phyloP scores from a whole-genome alignment of 2,113 vertebrate species.

The Muntiacus muntjak region DNA sequence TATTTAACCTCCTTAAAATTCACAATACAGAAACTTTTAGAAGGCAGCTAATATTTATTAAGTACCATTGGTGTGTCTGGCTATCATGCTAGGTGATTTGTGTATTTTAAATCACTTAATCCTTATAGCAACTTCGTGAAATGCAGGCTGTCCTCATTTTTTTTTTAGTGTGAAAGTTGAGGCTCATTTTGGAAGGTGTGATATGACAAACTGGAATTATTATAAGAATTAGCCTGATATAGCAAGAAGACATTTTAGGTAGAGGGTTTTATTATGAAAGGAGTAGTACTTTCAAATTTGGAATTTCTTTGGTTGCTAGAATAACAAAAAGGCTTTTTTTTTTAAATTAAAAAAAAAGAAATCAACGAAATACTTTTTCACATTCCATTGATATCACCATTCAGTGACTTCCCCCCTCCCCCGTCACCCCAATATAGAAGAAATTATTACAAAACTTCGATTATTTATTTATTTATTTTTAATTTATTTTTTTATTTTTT shows the following conservation, averaged over 20 bases:
- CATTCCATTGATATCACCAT: not conserved
- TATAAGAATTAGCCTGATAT: not conserved
- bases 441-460: not conserved
- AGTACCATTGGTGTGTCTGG: not conserved
- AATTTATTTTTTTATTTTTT: no score
- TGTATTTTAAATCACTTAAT: conserved; percentile 14
- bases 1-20: conserved; percentile 2
- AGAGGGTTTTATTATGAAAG: conserved; percentile 3
- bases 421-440: not conserved
- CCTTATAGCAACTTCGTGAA: not conserved
- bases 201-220: not conserved
- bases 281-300: conserved; percentile 3
- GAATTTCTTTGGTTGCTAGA: conserved; percentile 19
- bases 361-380: not conserved
- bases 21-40: not conserved
- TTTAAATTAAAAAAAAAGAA: not conserved
- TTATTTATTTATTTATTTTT: not conserved
- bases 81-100: not conserved
- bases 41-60: not conserved
- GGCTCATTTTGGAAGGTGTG: not conserved
- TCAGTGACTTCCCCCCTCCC: not conserved
- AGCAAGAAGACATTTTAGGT: conserved; percentile 14
- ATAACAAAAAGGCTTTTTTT: not conserved
- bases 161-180: not conserved
- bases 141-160: not conserved